Percentiles rank a stretch among this genome's conserved stretches.
These are phyloP conservation scores for Chloromyia formosa DNA, from an alignment of 2,888 invertebrate genomes.

Conservation along the genomic window DNA sequence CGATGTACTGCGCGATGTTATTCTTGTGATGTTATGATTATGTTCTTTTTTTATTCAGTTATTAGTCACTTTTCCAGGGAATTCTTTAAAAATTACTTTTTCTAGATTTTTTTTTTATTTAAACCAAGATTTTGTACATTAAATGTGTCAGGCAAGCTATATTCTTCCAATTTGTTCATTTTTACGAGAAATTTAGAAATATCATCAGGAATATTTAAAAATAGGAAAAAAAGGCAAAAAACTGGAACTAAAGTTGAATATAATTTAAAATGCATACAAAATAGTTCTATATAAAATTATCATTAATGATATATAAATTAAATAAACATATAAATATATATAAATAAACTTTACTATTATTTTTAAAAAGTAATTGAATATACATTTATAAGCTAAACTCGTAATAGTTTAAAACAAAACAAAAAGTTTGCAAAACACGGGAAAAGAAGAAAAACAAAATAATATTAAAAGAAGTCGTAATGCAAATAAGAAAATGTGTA, in stretches of 20 bases:
- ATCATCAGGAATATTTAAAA: background rate
- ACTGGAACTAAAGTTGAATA: slow-evolving; percentile 11
- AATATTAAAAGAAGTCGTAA: slow-evolving; percentile 13
- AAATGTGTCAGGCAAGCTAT: background rate
- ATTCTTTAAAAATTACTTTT: slow-evolving; percentile 1
- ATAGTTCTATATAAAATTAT: slow-evolving; percentile 16
- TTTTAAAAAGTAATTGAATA: slow-evolving; percentile 32
- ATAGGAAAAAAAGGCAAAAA: slow-evolving; percentile 35
- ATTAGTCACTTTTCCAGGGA: background rate
- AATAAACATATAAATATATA: background rate
- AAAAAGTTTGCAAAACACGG: slow-evolving; percentile 10
- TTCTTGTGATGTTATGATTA: slow-evolving; percentile 48
- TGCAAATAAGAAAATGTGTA: slow-evolving; percentile 32
- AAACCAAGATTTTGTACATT: background rate
- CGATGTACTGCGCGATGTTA: slow-evolving; percentile 31
- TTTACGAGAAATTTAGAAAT: slow-evolving; percentile 42
- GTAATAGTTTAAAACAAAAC: slow-evolving; percentile 23
- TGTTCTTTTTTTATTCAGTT: slow-evolving; percentile 2
- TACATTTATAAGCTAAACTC: background rate
- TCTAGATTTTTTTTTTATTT: slow-evolving; percentile 30
- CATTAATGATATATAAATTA: slow-evolving; percentile 4
- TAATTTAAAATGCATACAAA: slow-evolving; percentile 15
- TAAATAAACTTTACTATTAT: slow-evolving; percentile 17
- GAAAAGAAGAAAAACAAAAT: slow-evolving; percentile 17
- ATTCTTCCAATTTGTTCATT: background rate